These are phyloP conservation scores for Astropecten irregularis DNA, from an alignment of 53 echinoderm and acorn worm genomes.

Conservation along the genomic window DNA sequence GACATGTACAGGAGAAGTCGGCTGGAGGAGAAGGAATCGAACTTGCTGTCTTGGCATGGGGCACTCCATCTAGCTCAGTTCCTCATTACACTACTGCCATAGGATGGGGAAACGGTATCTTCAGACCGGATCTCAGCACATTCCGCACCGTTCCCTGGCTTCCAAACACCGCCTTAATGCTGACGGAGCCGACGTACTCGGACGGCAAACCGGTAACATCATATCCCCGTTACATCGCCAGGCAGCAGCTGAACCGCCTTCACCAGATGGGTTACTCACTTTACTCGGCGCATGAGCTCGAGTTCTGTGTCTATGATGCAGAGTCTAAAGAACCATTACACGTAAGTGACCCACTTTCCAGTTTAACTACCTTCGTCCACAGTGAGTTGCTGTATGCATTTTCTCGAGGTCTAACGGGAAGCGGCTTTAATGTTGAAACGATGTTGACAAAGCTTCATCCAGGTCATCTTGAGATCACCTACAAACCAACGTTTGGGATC, in stretches of 20 bases:
- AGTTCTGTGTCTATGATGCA: slow-evolving; percentile 23
- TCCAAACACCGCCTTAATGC: neutral
- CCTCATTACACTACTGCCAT: too few species aligned
- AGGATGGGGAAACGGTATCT: too few species aligned
- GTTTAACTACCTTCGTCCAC: neutral
- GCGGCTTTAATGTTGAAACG: slow-evolving; percentile 19
- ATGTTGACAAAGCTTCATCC: neutral
- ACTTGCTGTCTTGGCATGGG: too few species aligned
- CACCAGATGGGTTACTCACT: slow-evolving; percentile 18
- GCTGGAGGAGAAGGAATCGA: too few species aligned
- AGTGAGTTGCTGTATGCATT: neutral
- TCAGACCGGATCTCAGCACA: too few species aligned
- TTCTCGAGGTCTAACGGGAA: neutral
- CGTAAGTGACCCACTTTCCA: neutral
- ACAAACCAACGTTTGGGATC: slow-evolving; percentile 34
- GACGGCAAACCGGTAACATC: slow-evolving; percentile 18
- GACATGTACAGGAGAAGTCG: too few species aligned
- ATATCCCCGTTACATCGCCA: slow-evolving; percentile 2
- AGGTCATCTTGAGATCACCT: slow-evolving; percentile 31
- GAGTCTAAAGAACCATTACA: neutral
- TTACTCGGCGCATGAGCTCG: slow-evolving; percentile 12
- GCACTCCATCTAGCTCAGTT: too few species aligned
- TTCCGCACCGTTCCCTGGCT: slow-evolving; percentile 5
- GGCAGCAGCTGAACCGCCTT: slow-evolving; percentile 26
- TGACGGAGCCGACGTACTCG: slow-evolving; percentile 1